Conservation (phyloP, 2,113 vertebrate genomes). For the Ancistrus triradiatus region DNA sequence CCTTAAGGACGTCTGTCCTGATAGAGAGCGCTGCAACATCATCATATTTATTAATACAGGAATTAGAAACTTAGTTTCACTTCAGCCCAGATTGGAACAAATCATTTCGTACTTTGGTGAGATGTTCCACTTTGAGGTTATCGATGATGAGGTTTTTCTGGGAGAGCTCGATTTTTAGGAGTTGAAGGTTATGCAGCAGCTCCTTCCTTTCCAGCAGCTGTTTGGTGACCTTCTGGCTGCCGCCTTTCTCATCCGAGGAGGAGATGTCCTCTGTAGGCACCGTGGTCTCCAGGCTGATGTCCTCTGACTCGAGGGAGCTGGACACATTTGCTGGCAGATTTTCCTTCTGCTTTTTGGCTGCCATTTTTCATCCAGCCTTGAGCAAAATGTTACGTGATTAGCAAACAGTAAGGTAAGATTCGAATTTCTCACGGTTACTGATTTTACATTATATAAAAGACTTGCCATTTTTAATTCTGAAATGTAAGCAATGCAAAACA, state of each 20-base stretch:
- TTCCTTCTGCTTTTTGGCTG: conserved; percentile 69
- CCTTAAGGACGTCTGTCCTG: too few species aligned
- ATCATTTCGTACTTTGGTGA: conserved; percentile 79
- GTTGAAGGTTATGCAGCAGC: conserved; percentile 83
- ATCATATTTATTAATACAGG: too few species aligned
- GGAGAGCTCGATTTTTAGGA: conserved; percentile 90
- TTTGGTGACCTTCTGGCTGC: conserved; percentile 79
- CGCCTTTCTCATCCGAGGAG: conserved; percentile 86
- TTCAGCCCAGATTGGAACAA: background rate
- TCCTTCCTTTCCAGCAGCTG: conserved; percentile 91
- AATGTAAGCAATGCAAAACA: too few species aligned
- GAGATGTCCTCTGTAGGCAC: conserved; percentile 89
- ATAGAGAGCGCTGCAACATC: too few species aligned
- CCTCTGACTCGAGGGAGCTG: conserved; percentile 93
- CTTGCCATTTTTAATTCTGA: too few species aligned
- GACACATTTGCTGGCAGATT: conserved; percentile 74
- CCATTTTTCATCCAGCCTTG: conserved; percentile 65
- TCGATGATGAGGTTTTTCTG: conserved; percentile 92
- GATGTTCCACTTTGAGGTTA: conserved; percentile 89
- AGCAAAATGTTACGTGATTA: background rate
- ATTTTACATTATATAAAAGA: too few species aligned
- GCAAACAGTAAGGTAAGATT: too few species aligned
- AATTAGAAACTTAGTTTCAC: too few species aligned
- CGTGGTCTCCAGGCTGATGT: conserved; percentile 94
- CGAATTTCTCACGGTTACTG: too few species aligned